Base-by-base conservation (phyloP, 2,797 vertebrate species). In the Channa striata region DNA sequence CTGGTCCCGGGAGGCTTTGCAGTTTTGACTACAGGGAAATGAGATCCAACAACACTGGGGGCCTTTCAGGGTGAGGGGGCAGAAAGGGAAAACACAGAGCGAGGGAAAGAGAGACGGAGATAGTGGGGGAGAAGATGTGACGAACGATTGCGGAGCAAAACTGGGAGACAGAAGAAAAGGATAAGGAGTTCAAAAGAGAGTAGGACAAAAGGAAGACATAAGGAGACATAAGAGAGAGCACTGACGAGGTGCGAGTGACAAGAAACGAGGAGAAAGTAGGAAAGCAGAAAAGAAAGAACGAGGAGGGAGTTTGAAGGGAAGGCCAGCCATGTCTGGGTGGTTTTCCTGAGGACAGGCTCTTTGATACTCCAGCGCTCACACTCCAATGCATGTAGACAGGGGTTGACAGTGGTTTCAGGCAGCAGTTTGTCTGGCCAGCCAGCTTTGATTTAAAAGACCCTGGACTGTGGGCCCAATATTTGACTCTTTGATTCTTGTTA, bases 1-100 rank as follows among this genome's bases (percentile, higher is more conserved):
- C 67, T 33, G 52, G 51, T 87, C 81, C 68, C 84, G 37, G 74
- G 82, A 83, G 85, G 60, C 71, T 69, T 83, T 39, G 71, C 83
- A 85, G 87, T 91, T 91, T 91, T 86, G 87, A 85, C 87, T 87
- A 71, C 61, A 40, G 83, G 81, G 89, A 85, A 90, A 90, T 90
- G 71, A 81, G 88, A 90, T 90, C 84, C 81, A 86, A 87, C 88
- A 92, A 88, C 85, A 89, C 80, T 52, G 59, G 68, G 68, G 83
- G 73, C 57, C 72, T 25, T 59, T 88, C 58, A 64, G 82, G 46
- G 59, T 40, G 51, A 68, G 43, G 82, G 74, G 60, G 39, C 71
- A 67, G 64, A 63, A 61, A 54, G 57, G 34, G 39, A 83, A 78
- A 65, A 68, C 58, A 68, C 44, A 62, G 10, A 25, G 20, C 51